Evolutionary conservation across 1,140 invertebrate species (phyloP).

Genomic region (Armadillidium nasatum): DNA sequence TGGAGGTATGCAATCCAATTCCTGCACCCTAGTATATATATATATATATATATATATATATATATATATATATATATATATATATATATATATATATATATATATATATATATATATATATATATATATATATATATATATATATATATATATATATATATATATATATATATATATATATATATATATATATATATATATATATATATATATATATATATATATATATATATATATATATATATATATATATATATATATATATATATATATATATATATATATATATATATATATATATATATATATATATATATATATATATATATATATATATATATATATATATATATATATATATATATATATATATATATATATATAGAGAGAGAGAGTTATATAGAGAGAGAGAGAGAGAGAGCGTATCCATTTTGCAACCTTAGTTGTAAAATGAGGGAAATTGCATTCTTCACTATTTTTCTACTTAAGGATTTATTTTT

Average conservation of each 20-base stretch:
- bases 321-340: background rate
- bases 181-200: no score
- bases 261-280: conserved; percentile 17
- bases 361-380: no score
- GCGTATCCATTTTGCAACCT: no score
- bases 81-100: background rate
- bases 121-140: conserved; percentile 20
- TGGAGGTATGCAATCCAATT: conserved; percentile 58
- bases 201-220: no score
- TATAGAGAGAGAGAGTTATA: no score
- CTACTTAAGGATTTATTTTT: no score
- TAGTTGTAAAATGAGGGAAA: no score
- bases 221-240: conserved; percentile 17
- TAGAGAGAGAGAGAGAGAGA: no score
- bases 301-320: background rate
- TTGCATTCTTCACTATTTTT: no score
- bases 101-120: background rate
- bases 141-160: conserved; percentile 8
- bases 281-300: conserved; percentile 8
- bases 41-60: background rate
- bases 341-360: no score
- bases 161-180: no score
- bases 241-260: conserved; percentile 19
- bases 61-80: no score
- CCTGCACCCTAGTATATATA: conserved; percentile 50